Percentiles rank a stretch among this genome's conserved stretches.
phyloP scores from a whole-genome alignment of 2,113 vertebrate genomes.

The Trochalopteron elliotii region DNA sequence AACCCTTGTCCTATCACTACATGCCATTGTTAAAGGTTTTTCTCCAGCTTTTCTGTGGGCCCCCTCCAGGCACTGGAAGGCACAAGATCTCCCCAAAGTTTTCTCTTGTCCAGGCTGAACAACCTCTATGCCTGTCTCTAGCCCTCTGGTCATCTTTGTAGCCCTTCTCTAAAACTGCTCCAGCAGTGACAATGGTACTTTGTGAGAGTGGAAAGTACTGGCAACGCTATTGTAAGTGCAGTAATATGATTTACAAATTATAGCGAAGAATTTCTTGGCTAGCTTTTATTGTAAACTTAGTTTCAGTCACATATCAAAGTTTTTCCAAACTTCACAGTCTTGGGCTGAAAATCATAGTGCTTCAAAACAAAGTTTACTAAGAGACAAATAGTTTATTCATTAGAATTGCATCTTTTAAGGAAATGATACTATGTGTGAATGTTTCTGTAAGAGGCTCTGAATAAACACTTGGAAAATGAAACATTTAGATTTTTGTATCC shows the following conservation, averaged over 20 bases:
- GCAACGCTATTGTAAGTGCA: background rate
- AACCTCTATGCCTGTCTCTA: background rate
- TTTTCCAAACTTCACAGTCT: background rate
- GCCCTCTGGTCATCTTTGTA: background rate
- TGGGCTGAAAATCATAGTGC: background rate
- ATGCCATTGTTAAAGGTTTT: background rate
- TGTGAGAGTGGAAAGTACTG: background rate
- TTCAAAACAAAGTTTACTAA: background rate
- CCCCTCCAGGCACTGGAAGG: background rate
- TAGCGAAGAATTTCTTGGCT: background rate
- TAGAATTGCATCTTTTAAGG: background rate
- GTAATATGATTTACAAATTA: background rate
- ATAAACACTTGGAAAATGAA: background rate
- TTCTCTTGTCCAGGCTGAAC: background rate
- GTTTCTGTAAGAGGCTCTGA: background rate
- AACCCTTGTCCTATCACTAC: background rate
- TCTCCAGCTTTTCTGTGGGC: background rate
- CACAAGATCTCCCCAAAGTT: background rate
- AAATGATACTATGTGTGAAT: background rate
- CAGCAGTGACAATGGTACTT: background rate
- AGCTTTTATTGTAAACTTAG: background rate
- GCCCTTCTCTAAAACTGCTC: background rate
- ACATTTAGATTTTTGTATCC: slow-evolving; percentile 3
- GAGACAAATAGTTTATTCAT: background rate
- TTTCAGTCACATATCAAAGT: background rate